Evolutionary conservation across 2,797 vertebrate genomes (phyloP).

Genomic region (Thamnophis elegans): DNA sequence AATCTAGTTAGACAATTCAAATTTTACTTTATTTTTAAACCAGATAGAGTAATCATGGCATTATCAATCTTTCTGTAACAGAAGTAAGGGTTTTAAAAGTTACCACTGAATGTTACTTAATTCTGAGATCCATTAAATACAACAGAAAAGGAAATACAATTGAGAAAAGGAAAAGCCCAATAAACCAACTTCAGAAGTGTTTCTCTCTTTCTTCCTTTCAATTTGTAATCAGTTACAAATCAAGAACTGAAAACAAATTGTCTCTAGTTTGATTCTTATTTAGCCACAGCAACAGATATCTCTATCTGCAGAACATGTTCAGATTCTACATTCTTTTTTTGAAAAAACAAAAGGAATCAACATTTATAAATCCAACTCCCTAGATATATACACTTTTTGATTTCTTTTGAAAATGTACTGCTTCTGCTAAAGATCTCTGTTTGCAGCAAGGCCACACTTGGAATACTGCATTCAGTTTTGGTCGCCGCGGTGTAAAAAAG

Average conservation of each 20-base stretch:
- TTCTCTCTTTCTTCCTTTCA: not conserved
- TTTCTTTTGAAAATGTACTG: not conserved
- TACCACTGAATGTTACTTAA: slow-evolving; percentile 49
- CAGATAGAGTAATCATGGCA: slow-evolving; percentile 46
- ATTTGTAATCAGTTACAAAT: not conserved
- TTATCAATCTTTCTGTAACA: slow-evolving; percentile 54
- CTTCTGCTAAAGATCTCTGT: not conserved
- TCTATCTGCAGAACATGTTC: not conserved
- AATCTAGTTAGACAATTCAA: slow-evolving; percentile 55
- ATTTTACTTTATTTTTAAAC: slow-evolving; percentile 43
- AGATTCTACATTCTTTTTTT: not conserved
- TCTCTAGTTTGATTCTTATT: not conserved
- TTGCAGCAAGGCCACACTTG: not conserved
- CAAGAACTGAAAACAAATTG: not conserved
- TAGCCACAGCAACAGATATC: not conserved
- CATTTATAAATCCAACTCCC: not conserved
- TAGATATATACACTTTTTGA: not conserved
- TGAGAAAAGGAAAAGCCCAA: slow-evolving; percentile 26
- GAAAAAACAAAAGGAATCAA: not conserved
- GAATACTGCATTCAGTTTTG: no score
- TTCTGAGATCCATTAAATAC: slow-evolving; percentile 46
- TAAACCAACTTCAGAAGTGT: slow-evolving; percentile 5
- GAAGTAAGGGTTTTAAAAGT: slow-evolving; percentile 45
- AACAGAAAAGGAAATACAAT: not conserved
- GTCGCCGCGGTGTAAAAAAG: no score